Evolutionary conservation across 2,797 vertebrate species (phyloP).

Genomic region (Sternarchorhynchus goeldii): DNA sequence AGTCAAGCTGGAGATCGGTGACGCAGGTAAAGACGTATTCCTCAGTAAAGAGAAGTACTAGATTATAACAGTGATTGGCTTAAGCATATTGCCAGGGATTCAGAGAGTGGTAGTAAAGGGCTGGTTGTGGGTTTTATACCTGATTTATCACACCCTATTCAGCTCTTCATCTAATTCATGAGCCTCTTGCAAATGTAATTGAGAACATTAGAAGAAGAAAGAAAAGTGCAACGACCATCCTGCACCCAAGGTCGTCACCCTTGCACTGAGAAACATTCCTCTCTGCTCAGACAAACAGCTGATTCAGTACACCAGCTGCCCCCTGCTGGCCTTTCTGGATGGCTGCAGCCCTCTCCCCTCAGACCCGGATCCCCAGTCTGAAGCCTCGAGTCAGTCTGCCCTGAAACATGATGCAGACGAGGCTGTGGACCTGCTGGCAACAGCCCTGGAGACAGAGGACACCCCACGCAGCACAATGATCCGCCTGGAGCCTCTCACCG

Average conservation of each 20-base stretch:
- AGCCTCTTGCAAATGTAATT: too few relatives aligned
- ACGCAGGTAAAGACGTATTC: constrained; percentile 59
- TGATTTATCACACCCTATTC: too few relatives aligned
- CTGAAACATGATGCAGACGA: constrained; percentile 65
- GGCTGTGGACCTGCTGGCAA: constrained; percentile 79
- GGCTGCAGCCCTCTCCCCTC: constrained; percentile 73
- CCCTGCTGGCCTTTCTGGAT: constrained; percentile 90
- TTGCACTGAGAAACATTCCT: not conserved
- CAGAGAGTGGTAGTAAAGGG: too few relatives aligned
- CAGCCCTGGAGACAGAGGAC: constrained; percentile 65
- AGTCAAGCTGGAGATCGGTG: constrained; percentile 44
- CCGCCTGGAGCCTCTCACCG: constrained; percentile 91
- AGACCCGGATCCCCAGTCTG: constrained; percentile 66
- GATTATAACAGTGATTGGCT: too few relatives aligned
- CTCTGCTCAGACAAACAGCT: constrained; percentile 83
- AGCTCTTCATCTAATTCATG: too few relatives aligned
- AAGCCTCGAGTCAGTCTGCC: constrained; percentile 60
- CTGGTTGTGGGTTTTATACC: too few relatives aligned
- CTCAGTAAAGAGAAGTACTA: not conserved
- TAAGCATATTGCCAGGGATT: too few relatives aligned
- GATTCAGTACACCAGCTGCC: constrained; percentile 91
- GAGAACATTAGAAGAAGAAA: not conserved
- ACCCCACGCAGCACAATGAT: constrained; percentile 84
- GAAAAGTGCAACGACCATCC: not conserved
- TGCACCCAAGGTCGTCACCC: not conserved